Evolutionary conservation across 2,888 invertebrate species (phyloP).

Genomic region (Stenodema calcarata): DNA sequence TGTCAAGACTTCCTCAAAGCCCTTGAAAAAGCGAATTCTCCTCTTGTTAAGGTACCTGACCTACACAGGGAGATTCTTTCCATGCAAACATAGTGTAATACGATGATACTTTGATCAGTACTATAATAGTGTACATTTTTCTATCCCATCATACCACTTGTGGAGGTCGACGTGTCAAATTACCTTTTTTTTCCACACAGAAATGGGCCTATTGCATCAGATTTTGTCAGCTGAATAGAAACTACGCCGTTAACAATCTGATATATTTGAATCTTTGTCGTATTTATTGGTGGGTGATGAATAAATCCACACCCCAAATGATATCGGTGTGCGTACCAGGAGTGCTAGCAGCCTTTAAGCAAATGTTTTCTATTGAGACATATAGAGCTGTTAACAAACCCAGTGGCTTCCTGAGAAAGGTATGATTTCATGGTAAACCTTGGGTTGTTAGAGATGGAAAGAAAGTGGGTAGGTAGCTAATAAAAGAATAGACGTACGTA

Average conservation of each 20-base stretch:
- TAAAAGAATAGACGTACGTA: no score
- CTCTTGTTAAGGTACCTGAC: constrained; percentile 7
- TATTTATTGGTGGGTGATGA: constrained; percentile 37
- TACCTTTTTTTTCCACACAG: not conserved
- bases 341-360: constrained; percentile 32
- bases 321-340: constrained; percentile 25
- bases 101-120: no score
- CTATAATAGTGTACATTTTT: no score
- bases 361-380: constrained; percentile 35
- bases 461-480: no score
- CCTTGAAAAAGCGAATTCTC: constrained; percentile 28
- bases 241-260: constrained; percentile 35
- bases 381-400: constrained; percentile 41
- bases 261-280: constrained; percentile 41
- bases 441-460: no score
- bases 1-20: constrained; percentile 23
- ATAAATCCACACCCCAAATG: constrained; percentile 27
- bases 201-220: constrained; percentile 34
- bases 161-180: no score
- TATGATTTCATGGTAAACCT: not conserved
- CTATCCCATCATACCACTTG: no score
- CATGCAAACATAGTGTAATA: no score
- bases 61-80: no score
- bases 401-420: constrained; percentile 26
- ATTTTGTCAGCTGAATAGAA: constrained; percentile 35